Evolutionary conservation across 1,140 invertebrate genomes (phyloP).

Genomic region (Ceratosolen solmsi): DNA sequence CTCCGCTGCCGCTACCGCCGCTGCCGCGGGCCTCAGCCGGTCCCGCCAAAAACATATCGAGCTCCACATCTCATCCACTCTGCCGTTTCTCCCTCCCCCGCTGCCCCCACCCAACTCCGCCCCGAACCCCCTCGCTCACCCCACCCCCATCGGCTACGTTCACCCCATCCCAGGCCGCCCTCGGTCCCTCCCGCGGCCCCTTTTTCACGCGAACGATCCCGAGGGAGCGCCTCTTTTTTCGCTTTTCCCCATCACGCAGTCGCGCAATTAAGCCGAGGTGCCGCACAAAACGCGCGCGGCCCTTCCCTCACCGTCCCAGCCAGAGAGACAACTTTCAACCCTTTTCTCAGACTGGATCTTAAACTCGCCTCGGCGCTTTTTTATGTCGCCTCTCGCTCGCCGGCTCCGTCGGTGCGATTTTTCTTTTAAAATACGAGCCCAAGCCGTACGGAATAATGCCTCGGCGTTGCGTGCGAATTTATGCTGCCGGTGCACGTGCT

Average conservation of each 20-base stretch:
- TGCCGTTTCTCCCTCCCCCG: too few relatives aligned
- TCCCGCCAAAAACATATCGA: too few relatives aligned
- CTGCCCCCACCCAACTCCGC: too few relatives aligned
- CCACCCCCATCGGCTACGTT: too few relatives aligned
- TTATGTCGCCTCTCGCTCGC: not conserved
- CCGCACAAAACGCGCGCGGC: not conserved
- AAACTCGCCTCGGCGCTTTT: not conserved
- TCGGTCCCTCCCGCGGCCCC: too few relatives aligned
- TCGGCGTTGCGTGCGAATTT: not conserved
- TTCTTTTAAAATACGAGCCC: not conserved
- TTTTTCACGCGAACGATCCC: not conserved
- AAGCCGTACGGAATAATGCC: too few relatives aligned
- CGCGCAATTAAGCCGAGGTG: slow-evolving; percentile 17
- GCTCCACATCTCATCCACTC: too few relatives aligned
- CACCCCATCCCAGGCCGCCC: too few relatives aligned
- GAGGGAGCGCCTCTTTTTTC: slow-evolving; percentile 25
- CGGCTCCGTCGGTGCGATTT: not conserved
- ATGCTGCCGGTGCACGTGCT: too few relatives aligned
- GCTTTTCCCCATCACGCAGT: slow-evolving; percentile 21
- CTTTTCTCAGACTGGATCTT: slow-evolving; percentile 2
- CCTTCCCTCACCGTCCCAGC: not conserved
- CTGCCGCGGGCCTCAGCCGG: too few relatives aligned
- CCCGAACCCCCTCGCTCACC: too few relatives aligned
- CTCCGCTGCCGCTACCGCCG: not conserved
- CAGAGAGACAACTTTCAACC: slow-evolving; percentile 1